Evolutionary conservation across 2,888 invertebrate genomes (phyloP), one percentile per base, ranked within the genome.

Genomic region (Heliconius erato): DNA sequence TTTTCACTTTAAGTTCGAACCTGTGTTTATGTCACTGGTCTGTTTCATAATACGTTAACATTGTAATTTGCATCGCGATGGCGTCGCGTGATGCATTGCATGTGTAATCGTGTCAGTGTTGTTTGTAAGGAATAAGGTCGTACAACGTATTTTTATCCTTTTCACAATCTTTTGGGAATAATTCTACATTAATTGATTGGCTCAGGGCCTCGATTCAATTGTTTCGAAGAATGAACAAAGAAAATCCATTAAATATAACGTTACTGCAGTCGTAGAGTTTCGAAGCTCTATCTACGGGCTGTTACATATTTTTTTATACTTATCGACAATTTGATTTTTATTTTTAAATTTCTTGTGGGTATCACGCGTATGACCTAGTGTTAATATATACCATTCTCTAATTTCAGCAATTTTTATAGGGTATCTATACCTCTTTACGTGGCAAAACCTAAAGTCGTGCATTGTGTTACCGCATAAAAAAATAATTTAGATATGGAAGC

Each of bases 51-150:
- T 68, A 67, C 19, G 68, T 67, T 40, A 78, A 78, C 78, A 68
- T 78, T 44, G 78, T 78, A 78, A 78, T 78, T 78, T 78, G 78
- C 78, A 68, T 78, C 78, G 68, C 49, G 67, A 78, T 78, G 78
- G 65, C 78, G 78, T 78, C 78, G 67, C 68, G 78, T 78, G 78
- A 78, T 78, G 67, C 32, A 78, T 78, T 68, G 44, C 78, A 68
- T 78, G 78, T 78, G 44, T 68, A 78, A 78, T 67, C 44, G 68
- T 78, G 78, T 78, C 78, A 78, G 65, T 78, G 78, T 68, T 78
- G 28, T 44, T 67, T 78, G 68, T 78, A 67, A 49, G 32, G 44
- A 78, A 78, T 78, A 78, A 78, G 78, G 78, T 78, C 78, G 67
- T 49, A 68, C 76, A 11, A 32, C 23, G 44, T 78, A 78, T 78